Evolutionary conservation across 2,888 invertebrate genomes (phyloP), one percentile per base, ranked within the genome.

Genomic region (Brachyptera putata): DNA sequence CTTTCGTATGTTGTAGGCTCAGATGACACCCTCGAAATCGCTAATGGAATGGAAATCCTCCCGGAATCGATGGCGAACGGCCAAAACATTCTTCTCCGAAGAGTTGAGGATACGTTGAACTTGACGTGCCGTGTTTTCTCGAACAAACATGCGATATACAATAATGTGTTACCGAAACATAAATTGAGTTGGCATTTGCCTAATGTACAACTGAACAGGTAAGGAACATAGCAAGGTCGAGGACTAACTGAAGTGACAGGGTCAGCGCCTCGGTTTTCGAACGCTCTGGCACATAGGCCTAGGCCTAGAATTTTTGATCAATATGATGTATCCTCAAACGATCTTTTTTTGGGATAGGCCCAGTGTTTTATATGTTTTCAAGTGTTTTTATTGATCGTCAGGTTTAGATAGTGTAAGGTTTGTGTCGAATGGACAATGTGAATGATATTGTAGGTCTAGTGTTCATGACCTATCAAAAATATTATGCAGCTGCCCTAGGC

Each of bases 51-150:
- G 26, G 66, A 67, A 55, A 65, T 69, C 3, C 46, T 58, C 41
- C 68, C 68, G 5, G 66, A 63, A 57, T 65, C 66, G 14, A 60
- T 60, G 34, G 61, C 50, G 4, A 64, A 63, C 25, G 64, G 65
- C 1, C 66, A 61, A 9, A 63, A 63, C 16, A 50, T 69, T 56
- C 61, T 70, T 46, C 60, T 67, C 2, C 65, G 66, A 57, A 67
- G 65, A 63, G 67, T 66, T 46, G 68, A 68, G 57, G 69, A 70
- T 56, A 68, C 68, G n/a, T 60, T 70, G n/a, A 70, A 69, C 57
- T 66, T 70, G 63, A 70, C 70, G 24, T 70, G 70, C 39, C 24
- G 22, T 22, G 46, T 46, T 2, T n/a, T 46, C 4, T 16, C 46
- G 3, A 21, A 46, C 24, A n/a, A n/a, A n/a, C n/a, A n/a, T n/a